Base-by-base conservation (phyloP, 2,888 invertebrate species). In the Drosophila siamana region DNA sequence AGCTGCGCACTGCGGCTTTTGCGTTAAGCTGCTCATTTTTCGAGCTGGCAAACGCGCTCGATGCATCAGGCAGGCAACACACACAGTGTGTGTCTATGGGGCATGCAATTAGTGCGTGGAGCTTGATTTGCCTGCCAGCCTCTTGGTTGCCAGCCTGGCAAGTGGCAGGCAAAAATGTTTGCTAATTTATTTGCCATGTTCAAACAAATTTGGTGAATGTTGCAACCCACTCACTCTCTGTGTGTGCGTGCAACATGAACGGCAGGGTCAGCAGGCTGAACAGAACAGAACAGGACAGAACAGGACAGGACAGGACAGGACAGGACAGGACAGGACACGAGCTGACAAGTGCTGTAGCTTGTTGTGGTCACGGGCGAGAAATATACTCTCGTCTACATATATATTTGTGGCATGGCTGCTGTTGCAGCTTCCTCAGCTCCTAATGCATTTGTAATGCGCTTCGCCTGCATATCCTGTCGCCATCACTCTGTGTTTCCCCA, bases 381-480 rank as follows among this genome's bases (percentile, higher is more conserved):
- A 64, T 59, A 61, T 66, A 80, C n/a, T n/a, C n/a, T n/a, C n/a
- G n/a, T n/a, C n/a, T 56, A 28, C 8, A 9, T 28, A 28, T 28
- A 11, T 28, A 26, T 2, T 44, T 65, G 60, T 63, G 63, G 72
- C 72, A 59, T 56, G 50, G 66, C 52, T 54, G 66, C 28, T 74
- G 80, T 69, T 74, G 84, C 78, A 72, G 72, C 47, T 75, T 71
- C 68, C 75, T 9, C 48, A 63, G 68, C 68, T 74, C 52, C 88
- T 90, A 90, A 91, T 90, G 91, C 89, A 90, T 90, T 90, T 90
- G 91, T 90, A 90, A 90, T 91, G 91, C 89, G 89, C 83, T 78
- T 78, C 73, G 89, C 81, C 88, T 90, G 90, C 76, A 86, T 85
- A 88, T 88, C 89, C 85, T 80, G 73, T 62, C 24, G n/a, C n/a